Percentiles rank a stretch among this genome's conserved stretches.
Evolutionary conservation across 2,888 invertebrate genomes (phyloP).

Genomic region (Lutraria lutraria): DNA sequence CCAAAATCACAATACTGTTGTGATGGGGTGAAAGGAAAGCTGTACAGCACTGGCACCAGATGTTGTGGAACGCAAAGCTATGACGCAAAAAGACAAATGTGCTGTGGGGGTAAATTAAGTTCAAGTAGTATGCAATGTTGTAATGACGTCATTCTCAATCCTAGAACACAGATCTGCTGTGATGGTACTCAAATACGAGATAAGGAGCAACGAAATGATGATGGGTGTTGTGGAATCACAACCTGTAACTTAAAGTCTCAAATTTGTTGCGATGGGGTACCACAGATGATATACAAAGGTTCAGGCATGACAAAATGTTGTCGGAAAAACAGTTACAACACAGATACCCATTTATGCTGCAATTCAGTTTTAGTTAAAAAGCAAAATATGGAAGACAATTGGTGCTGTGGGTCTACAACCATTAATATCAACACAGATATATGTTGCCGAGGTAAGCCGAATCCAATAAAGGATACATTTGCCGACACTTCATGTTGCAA

Average conservation of each 20-base stretch:
- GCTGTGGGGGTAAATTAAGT: slow-evolving; percentile 53
- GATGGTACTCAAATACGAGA: slow-evolving; percentile 38
- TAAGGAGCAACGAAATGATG: slow-evolving; percentile 36
- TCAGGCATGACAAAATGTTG: slow-evolving; percentile 31
- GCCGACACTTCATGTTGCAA: slow-evolving; percentile 45
- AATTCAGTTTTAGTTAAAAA: neutral
- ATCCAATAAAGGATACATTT: slow-evolving; percentile 24
- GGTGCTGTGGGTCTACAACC: slow-evolving; percentile 26
- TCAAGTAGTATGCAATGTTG: slow-evolving; percentile 45
- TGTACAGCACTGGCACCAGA: slow-evolving; percentile 46
- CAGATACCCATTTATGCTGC: slow-evolving; percentile 37
- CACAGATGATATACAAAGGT: neutral
- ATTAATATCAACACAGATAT: slow-evolving; percentile 18
- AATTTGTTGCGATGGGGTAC: slow-evolving; percentile 39
- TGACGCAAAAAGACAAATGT: slow-evolving; percentile 31
- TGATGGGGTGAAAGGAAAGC: slow-evolving; percentile 35
- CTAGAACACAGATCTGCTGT: slow-evolving; percentile 49
- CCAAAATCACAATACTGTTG: slow-evolving; percentile 50
- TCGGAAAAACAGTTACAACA: slow-evolving; percentile 27
- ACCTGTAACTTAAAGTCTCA: slow-evolving; percentile 33
- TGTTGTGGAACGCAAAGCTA: slow-evolving; percentile 55
- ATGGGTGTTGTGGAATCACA: slow-evolving; percentile 54
- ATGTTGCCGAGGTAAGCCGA: slow-evolving; percentile 50
- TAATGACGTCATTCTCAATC: slow-evolving; percentile 33
- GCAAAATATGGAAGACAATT: slow-evolving; percentile 22